phyloP scores from a whole-genome alignment of 2,888 invertebrate species.

The Mylabris sibirica region DNA sequence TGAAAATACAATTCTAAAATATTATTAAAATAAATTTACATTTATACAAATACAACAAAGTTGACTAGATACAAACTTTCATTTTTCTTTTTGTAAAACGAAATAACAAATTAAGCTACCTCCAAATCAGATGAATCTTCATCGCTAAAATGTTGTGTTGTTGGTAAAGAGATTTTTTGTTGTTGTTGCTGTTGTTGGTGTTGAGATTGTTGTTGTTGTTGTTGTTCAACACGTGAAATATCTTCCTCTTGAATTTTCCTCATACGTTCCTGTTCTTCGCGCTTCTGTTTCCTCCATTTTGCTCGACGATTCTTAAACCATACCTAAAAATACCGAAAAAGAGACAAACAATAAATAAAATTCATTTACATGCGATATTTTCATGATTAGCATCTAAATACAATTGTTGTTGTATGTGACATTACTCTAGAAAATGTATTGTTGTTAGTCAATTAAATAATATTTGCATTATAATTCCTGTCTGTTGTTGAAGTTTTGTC shows the following conservation, averaged over 20 bases:
- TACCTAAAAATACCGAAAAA: constrained; percentile 70
- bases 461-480: constrained; percentile 47
- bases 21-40: not conserved
- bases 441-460: constrained; percentile 38
- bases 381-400: constrained; percentile 9
- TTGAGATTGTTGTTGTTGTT: constrained; percentile 46
- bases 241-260: constrained; percentile 85
- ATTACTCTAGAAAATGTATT: not conserved
- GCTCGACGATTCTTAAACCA: constrained; percentile 97
- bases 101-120: constrained; percentile 69
- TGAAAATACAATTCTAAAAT: too few relatives aligned
- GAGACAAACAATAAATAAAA: not conserved
- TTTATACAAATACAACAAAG: not conserved
- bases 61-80: not conserved
- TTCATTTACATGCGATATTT: not conserved
- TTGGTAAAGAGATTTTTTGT: constrained; percentile 43
- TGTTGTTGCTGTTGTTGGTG: constrained; percentile 28
- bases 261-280: constrained; percentile 84
- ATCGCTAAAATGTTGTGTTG: constrained; percentile 65
- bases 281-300: constrained; percentile 95
- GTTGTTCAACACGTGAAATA: constrained; percentile 41
- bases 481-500: constrained; percentile 27
- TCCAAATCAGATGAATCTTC: constrained; percentile 84
- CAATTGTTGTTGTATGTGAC: not conserved
- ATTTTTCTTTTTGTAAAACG: not conserved